Evolutionary conservation across 2,797 vertebrate genomes (phyloP), one percentile per base, ranked within the genome.

Genomic region (Hapalemur alaotrensis): DNA sequence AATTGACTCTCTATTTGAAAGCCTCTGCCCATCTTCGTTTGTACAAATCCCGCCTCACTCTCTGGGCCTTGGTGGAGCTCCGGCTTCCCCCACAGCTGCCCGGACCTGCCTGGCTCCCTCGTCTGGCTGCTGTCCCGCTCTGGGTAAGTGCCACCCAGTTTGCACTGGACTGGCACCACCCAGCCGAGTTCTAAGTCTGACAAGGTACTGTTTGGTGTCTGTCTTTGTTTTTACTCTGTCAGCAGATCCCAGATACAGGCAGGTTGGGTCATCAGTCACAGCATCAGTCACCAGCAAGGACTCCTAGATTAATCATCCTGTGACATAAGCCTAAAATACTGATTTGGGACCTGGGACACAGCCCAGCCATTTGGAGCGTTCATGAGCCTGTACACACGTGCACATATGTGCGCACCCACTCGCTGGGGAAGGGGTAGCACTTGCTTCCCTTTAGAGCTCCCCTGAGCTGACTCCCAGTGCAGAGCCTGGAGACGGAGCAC

Each of bases 301-400:
- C 57, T 17, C 41, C 23, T 69, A 2, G 6, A 8, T 50, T 70
- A 92, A 41, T 52, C 35, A 61, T 30, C 1, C 12, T 78, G 25
- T 22, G 25, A 23, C 8, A 28, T 14, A 23, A 73, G 35, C 38
- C 1, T 22, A 59, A 75, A 65, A 38, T 25, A 30, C 41, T 52
- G 43, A 46, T 35, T 30, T 78, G 35, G n/a, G 11, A 73, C 25
- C 11, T 69, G 57, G 12, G 61, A 20, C 14, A 48, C 2, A 61
- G 28, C 23, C 3, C 25, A 35, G 59, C 18, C 10, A 41, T 9
- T 12, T n/a, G 35, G 28, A 57, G 22, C 4, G 5, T 57, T 38
- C 0, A 0, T 6, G 41, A n/a, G 17, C 3, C 32, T 84, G 8
- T 14, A 17, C 3, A 1, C n/a, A 23, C 13, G 3, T 38, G 23